Evolutionary conservation across 2,113 vertebrate genomes (phyloP), one percentile per base, ranked within the genome.

Genomic region (Cyprinus carpio): DNA sequence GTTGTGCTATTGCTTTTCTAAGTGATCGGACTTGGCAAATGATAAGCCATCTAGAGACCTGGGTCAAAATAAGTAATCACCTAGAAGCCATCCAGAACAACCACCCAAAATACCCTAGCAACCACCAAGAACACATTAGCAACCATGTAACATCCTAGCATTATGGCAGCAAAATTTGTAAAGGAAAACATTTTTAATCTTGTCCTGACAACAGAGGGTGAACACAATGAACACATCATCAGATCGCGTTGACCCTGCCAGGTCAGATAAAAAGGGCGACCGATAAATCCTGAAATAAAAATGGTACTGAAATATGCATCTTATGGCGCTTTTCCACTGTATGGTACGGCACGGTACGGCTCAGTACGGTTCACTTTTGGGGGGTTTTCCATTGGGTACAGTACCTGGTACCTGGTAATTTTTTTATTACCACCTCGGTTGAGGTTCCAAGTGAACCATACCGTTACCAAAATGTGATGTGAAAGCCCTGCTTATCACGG

Each of bases 201-300:
- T 81, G 76, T 15, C 29, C 43, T 79, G 58, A 85, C 75, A 46
- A 15, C 31, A 25, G 64, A 58, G 31, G 18, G 65, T 80, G 76
- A n/a, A n/a, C n/a, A 74, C 62, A 23, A 54, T 43, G 29, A 76
- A 20, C 13, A 25, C 83, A 72, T 72, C 62, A 54, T 85, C 62
- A 75, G 62, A 67, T 23, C 9, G 34, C 6, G 69, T 78, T 29
- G 60, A 37, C 34, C 25, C 40, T 64, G 13, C 74, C 23, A 40
- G 83, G 31, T 75, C 72, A 71, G 18, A 58, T 31, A n/a, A 71
- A 12, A 37, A 75, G 6, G 4, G 31, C 1, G 54, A 16, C 4
- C 8, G 9, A 43, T 43, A 43, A 11, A 43, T 40, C 40, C 40
- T 40, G 40, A 40, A 40, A 40, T 40, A 1, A 40, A 23, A 29